Base-by-base conservation (phyloP, 2,888 invertebrate species). In the Vanessa cardui region DNA sequence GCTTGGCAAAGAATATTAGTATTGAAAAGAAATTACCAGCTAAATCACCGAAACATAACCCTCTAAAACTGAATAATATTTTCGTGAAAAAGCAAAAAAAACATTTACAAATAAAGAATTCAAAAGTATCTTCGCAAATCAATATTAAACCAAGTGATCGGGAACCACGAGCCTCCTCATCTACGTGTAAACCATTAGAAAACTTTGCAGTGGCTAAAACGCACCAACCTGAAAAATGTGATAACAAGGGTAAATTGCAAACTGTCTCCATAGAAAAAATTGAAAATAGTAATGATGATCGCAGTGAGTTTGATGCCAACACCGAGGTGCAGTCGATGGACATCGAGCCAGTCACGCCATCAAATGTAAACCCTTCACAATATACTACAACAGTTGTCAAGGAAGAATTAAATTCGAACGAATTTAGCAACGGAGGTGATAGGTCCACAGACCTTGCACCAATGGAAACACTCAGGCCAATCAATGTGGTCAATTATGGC, bases 1-100 rank as follows among this genome's bases (percentile, higher is more conserved):
- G 65, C 73, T 76, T 70, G 61, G 31, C 77, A 49, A 80, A 79
- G 69, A 77, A 68, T 18, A 71, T 52, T 9, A 69, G 66, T 60
- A 70, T 69, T 72, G 84, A 80, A 44, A 83, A 83, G 72, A 74
- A 74, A 67, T 68, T 66, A 78, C 59, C 77, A 78, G 52, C 77
- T 75, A 89, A 85, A 72, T 75, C 81, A 49, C 80, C 26, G 31
- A 73, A 66, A 64, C 68, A 64, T 44, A 66, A 70, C 49, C 65
- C 72, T 62, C 74, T 90, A 75, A 86, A 84, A 78, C 79, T 90
- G 75, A 92, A 89, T 76, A 92, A 90, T 76, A 84, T 90, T 66
- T 92, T 83, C 80, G 87, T 90, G 26, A 93, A 87, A 73, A 93
- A 93, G 75, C 82, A 87, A 68, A 93, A 91, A 72, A 93, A 92